Base-by-base conservation (phyloP, 37 sponge, comb jelly and placozoan species). In the Chondrosia reniformis region DNA sequence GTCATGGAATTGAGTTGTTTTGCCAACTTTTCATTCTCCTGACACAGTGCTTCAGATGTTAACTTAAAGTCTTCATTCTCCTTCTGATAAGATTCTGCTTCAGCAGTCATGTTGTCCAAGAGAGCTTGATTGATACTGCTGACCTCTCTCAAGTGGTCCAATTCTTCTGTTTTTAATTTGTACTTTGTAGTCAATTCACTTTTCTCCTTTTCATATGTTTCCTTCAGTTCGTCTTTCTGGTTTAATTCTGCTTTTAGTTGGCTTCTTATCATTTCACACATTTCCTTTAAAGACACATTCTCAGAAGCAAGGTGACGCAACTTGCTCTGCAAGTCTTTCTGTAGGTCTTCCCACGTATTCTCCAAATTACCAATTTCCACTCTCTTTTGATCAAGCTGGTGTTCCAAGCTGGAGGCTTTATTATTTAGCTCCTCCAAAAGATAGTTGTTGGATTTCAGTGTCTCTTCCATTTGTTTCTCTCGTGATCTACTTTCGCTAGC, bases 311-410 rank as follows among this genome's bases (percentile, higher is more conserved):
- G 72, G n/a, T 31, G 22, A 41, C 42, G 39, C 19, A 69, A 42
- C 72, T 37, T 69, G 15, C 25, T 25, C 39, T 41, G 42, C 42
- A 44, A 42, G 44, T 69, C 72, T 25, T 40, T 69, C 72, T 69
- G 72, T 7, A 34, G 36, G 4, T 41, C 38, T 25, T 69, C 72
- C 72, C 72, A 69, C 0, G 72, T 34, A 39, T 19, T 2, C 43
- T 69, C 44, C 37, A 69, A 21, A 39, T 41, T 37, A 3, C 24
- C n/a, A 41, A 69, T 24, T 25, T 69, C 72, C 36, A 42, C 72
- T 40, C 44, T 40, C 36, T 34, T 69, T 2, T 13, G 42, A 7
- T 36, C 22, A 21, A 69, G 40, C 72, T 69, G 72, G 25, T 37
- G 32, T 44, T 69, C 72, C 7, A 36, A 17, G 21, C 42, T 41